Base-by-base conservation (phyloP, 1,140 invertebrate species). In the Ganaspis sp. region DNA sequence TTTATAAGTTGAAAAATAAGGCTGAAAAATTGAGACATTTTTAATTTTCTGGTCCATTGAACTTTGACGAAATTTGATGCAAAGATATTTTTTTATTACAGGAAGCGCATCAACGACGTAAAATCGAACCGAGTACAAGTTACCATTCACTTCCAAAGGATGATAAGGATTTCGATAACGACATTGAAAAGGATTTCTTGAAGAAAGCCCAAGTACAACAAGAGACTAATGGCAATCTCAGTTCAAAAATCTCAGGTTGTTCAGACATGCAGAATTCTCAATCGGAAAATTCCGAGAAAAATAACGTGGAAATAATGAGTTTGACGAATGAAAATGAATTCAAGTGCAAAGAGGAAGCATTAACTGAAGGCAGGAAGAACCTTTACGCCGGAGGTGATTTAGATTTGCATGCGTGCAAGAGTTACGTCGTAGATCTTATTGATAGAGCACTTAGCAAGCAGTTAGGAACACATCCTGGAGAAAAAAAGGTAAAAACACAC, bases 341-440 rank as follows among this genome's bases (percentile, higher is more conserved):
- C 9, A 49, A 80, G 34, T 37, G 72, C 12, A 73, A 53, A 54
- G 69, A 37, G 34, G 53, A 12, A 53, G 69, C 72, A 19, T 34
- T 19, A 42, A 77, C 12, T 9, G 19, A 64, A 0, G 9, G 12
- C 21, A 40, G 40, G 8, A 76, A 21, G 40, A 42, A 54, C 6
- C 53, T 37, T 21, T 72, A 69, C 19, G 74, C 74, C 3, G 77
- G 26, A 2, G 82, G 69, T 45, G 83, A 86, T 64, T 19, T 91
- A 17, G 89, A 92, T 76, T 83, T 92, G n/a, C 87, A 90, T 29
- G 70, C 83, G 15, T 90, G 87, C 2, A 92, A 92, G 75, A 90
- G 84, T 76, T 87, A 89, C 72, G 89, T 92, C 19, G 81, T 91
- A 6, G 87, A 88, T 80, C 80, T 92, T 34, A 92, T 92, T 72